Evolutionary conservation across 2,113 vertebrate genomes (phyloP).

Genomic region (Bolborhynchus lineola): DNA sequence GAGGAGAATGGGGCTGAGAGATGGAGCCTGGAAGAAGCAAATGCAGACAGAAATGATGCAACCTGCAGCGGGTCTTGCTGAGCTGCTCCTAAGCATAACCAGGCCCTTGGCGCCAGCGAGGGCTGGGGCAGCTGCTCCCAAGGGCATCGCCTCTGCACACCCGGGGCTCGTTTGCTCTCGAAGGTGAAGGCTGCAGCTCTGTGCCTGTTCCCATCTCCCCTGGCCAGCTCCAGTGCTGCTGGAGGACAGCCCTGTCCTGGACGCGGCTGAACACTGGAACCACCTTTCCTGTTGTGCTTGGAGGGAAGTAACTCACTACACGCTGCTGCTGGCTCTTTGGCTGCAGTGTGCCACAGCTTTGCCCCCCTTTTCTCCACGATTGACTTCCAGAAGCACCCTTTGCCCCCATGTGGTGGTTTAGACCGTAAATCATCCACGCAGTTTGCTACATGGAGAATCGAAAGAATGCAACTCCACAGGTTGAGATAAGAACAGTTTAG

Average conservation of each 20-base stretch:
- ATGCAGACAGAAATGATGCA: slow-evolving; percentile 25
- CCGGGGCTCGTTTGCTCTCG: neutral
- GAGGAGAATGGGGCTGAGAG: no score
- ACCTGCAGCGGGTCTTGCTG: neutral
- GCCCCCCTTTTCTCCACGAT: neutral
- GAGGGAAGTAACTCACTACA: neutral
- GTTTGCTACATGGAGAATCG: no score
- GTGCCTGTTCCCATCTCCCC: neutral
- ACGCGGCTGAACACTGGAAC: rapidly evolving
- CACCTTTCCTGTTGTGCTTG: neutral
- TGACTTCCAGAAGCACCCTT: neutral
- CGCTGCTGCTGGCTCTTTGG: neutral
- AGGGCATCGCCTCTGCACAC: neutral
- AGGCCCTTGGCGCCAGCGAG: neutral
- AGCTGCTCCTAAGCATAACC: neutral
- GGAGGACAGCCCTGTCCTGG: neutral
- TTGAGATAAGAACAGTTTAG: no score
- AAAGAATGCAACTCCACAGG: no score
- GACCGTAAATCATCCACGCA: no score
- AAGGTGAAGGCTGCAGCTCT: neutral
- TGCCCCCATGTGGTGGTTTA: no score
- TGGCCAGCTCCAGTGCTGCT: neutral
- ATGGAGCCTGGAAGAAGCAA: neutral
- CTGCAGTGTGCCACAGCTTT: neutral
- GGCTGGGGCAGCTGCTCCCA: neutral